These are phyloP conservation scores for Drosophila algonquin DNA, from an alignment of 2,888 invertebrate genomes.

Conservation along the genomic window DNA sequence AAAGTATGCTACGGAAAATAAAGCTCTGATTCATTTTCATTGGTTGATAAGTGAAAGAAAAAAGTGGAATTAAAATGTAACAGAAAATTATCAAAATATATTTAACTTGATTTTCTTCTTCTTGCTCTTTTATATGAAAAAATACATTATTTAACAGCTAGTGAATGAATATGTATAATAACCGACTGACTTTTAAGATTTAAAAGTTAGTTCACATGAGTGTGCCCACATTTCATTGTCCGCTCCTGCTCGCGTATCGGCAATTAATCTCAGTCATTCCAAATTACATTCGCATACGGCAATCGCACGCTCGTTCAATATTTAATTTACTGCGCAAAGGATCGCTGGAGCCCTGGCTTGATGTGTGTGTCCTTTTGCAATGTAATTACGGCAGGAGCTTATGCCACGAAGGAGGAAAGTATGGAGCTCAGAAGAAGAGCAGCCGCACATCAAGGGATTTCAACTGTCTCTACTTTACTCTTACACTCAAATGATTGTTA, in stretches of 20 bases:
- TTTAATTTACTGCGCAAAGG: conserved; percentile 18
- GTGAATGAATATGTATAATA: no score
- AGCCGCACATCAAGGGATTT: conserved; percentile 44
- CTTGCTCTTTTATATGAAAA: no score
- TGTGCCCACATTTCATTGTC: no score
- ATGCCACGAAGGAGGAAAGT: conserved; percentile 12
- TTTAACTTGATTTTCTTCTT: no score
- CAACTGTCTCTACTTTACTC: conserved; percentile 17
- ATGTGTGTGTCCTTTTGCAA: conserved; percentile 37
- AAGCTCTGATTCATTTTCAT: no score
- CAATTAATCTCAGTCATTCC: neutral
- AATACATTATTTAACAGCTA: no score
- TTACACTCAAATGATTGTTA: conserved; percentile 48
- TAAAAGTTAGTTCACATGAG: no score
- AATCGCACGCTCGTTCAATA: conserved; percentile 18
- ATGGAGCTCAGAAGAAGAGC: conserved; percentile 1
- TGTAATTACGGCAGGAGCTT: conserved; percentile 50
- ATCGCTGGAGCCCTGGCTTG: conserved; percentile 17
- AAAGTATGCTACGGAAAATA: conserved; percentile 47
- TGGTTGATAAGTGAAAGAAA: no score
- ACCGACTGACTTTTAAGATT: no score
- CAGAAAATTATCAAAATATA: no score
- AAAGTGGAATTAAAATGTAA: no score
- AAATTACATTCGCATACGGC: conserved; percentile 1
- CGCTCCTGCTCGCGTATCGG: neutral